Conservation (phyloP, 2,888 invertebrate species). For the Lasioglossum pauxillum region DNA sequence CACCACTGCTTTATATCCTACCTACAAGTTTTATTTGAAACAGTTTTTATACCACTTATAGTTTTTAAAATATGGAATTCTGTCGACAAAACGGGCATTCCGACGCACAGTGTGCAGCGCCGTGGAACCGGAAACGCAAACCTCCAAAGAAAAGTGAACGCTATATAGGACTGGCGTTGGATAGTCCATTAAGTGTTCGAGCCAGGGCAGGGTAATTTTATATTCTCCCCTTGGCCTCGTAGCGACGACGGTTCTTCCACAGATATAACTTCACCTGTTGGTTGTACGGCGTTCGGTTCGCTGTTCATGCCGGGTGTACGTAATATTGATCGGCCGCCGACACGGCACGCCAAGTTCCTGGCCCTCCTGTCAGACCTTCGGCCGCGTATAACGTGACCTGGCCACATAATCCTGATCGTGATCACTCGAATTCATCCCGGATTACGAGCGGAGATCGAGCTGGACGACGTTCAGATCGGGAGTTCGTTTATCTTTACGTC, state of each 20-base stretch:
- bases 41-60: no score
- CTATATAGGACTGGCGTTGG: constrained; percentile 34
- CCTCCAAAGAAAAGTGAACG: constrained; percentile 5
- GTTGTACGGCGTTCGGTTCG: constrained; percentile 56
- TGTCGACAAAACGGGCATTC: no score
- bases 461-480: constrained; percentile 6
- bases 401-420: constrained; percentile 53
- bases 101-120: no score
- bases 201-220: constrained; percentile 64
- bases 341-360: constrained; percentile 42
- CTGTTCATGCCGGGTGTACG: constrained; percentile 45
- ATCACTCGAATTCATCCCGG: constrained; percentile 57
- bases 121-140: constrained; percentile 41
- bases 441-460: constrained; percentile 38
- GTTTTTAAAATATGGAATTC: no score
- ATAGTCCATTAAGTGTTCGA: constrained; percentile 58
- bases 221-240: constrained; percentile 71
- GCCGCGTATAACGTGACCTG: constrained; percentile 65
- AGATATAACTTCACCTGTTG: constrained; percentile 72
- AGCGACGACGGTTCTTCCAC: constrained; percentile 51
- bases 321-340: constrained; percentile 68
- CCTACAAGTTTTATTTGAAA: no score
- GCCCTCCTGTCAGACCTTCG: constrained; percentile 53
- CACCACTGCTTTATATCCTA: no score
- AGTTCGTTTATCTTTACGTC: constrained; percentile 43